A percentile compares a stretch with the other conserved stretches of the same genome.
These are phyloP conservation scores for Lasaia peninsularis DNA, from an alignment of 1,140 invertebrate genomes.

Conservation along the genomic window DNA sequence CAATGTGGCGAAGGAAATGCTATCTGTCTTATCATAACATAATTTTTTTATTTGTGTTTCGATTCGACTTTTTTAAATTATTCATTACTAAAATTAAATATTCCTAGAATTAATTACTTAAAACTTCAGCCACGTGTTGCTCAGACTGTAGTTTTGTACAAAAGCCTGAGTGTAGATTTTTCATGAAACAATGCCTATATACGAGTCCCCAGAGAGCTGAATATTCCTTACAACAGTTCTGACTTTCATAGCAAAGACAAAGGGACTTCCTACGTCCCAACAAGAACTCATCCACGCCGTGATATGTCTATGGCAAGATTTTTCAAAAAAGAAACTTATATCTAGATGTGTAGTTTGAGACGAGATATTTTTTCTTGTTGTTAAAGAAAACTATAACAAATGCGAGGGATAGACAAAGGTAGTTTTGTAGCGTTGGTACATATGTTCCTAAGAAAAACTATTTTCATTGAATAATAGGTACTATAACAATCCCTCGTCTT, in stretches of 20 bases:
- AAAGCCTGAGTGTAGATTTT: conserved; percentile 66
- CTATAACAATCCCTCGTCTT: too few species aligned
- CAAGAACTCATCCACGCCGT: conserved; percentile 74
- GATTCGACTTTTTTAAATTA: too few species aligned
- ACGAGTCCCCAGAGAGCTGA: conserved; percentile 50
- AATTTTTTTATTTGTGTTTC: too few species aligned
- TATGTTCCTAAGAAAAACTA: too few species aligned
- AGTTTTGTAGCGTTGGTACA: conserved; percentile 13
- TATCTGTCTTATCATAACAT: too few species aligned
- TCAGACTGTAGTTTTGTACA: conserved; percentile 36
- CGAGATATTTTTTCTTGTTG: conserved; percentile 56
- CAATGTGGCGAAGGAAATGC: too few species aligned
- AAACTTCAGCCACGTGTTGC: conserved; percentile 58
- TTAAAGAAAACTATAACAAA: conserved; percentile 69
- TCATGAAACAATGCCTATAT: conserved; percentile 63
- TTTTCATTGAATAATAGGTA: too few species aligned
- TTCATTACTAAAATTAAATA: conserved; percentile 15
- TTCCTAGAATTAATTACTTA: conserved; percentile 60
- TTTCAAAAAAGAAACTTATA: conserved; percentile 66
- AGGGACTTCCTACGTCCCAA: conserved; percentile 68
- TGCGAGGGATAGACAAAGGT: conserved; percentile 68
- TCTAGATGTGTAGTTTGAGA: conserved; percentile 58
- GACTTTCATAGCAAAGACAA: conserved; percentile 71
- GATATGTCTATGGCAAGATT: conserved; percentile 75
- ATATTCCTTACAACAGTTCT: conserved; percentile 72